Conservation (phyloP, 2,797 vertebrate genomes). For the Toxotes lorentzi region DNA sequence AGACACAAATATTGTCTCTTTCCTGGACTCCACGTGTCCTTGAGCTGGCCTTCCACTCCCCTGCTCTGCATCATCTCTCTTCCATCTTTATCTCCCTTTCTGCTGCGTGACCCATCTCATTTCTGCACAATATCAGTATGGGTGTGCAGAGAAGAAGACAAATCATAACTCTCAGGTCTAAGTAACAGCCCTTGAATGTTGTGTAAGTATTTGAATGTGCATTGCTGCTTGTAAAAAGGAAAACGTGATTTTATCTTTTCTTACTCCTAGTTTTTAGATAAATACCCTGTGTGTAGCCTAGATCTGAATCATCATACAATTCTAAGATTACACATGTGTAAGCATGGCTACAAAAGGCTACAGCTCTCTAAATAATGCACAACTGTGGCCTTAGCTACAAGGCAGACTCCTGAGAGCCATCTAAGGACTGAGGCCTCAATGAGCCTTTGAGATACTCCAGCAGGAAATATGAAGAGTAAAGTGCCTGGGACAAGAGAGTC, state of each 20-base stretch:
- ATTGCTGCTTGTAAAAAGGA: background rate
- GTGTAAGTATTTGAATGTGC: background rate
- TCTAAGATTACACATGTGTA: background rate
- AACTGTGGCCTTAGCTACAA: slow-evolving; percentile 27
- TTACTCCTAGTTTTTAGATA: background rate
- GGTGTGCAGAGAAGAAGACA: background rate
- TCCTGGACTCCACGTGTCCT: slow-evolving; percentile 43
- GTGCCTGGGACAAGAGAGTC: slow-evolving; percentile 58
- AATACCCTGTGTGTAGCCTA: background rate
- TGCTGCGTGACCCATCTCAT: slow-evolving; percentile 13
- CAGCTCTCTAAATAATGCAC: slow-evolving; percentile 59
- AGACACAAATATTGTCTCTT: slow-evolving; percentile 56
- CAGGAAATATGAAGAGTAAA: slow-evolving; percentile 64
- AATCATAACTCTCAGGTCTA: slow-evolving; percentile 4
- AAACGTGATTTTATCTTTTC: background rate
- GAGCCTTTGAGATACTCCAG: slow-evolving; percentile 66
- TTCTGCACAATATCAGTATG: slow-evolving; percentile 7
- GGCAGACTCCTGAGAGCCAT: slow-evolving; percentile 50
- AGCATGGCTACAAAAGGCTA: slow-evolving; percentile 16
- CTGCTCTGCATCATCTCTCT: slow-evolving; percentile 9
- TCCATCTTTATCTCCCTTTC: slow-evolving; percentile 9
- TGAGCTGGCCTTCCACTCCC: slow-evolving; percentile 20
- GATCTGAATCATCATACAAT: slow-evolving; percentile 1
- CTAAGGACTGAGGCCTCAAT: slow-evolving; percentile 53
- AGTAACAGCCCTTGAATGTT: slow-evolving; percentile 1